Evolutionary conservation across 2,888 invertebrate genomes (phyloP), one percentile per base, ranked within the genome.

Genomic region (Rhagium mordax): DNA sequence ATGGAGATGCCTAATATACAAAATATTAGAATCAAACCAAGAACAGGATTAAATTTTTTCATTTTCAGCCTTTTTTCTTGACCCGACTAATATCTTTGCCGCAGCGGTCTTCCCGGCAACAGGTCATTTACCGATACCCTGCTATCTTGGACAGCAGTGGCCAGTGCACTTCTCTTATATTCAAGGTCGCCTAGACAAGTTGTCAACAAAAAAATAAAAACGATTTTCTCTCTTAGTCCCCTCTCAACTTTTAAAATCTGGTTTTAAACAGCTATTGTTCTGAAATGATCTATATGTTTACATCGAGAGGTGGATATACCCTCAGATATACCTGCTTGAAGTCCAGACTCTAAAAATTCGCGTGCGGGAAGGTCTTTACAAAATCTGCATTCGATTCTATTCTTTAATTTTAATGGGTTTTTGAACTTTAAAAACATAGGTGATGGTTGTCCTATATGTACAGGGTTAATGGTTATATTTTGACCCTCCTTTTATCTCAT

Each of bases 121-220:
- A 66, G 74, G 78, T 78, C 78, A 78, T 76, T 76, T 78, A 78
- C 78, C 78, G 78, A 55, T 51, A 70, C 66, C 69, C 55, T 70
- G 64, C 72, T 75, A 76, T 74, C 74, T 73, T 73, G 76, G 71
- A 70, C 75, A 75, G 65, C 74, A 33, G 70, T 78, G 81, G 82
- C 80, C 81, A 80, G 78, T 82, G 82, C 81, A 81, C 82, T 80
- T 79, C 81, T 81, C 81, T 81, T 79, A 64, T 72, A 77, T 74
- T 78, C 83, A 83, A 83, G 83, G 82, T 80, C 82, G 81, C 80
- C 82, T 83, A 82, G 81, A 80, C 83, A 79, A 81, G 76, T 81
- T 77, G 76, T 79, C 77, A 78, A 76, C 70, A 76, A 74, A 75
- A 79, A 71, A 74, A 71, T 53, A 33, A 51, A 66, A 66, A 75